Base-by-base conservation (phyloP, 1,140 invertebrate species). In the Schlechtendalia chinensis region DNA sequence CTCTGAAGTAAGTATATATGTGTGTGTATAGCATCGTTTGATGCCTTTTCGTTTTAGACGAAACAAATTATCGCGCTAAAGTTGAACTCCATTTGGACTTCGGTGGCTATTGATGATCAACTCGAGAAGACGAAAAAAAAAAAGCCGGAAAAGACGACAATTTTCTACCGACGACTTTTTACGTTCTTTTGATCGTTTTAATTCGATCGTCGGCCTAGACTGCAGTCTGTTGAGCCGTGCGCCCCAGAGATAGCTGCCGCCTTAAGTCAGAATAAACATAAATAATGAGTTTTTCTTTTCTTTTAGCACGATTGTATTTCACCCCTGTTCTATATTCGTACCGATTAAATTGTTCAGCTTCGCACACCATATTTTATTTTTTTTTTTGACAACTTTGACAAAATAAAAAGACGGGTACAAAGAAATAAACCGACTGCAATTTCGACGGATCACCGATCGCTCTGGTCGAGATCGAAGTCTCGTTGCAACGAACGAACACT, bases 201-300 rank as follows among this genome's bases (percentile, higher is more conserved):
- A 69, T 69, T 69, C n/a, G 39, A 69, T 69, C 32, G 27, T n/a
- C n/a, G 5, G 32, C n/a, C 63, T 45, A 45, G 63, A 45, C n/a
- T 5, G n/a, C 1, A 39, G 32, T 39, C n/a, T 47, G 27, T 47
- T 6, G 39, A 69, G 8, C 32, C 32, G 32, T 39, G 32, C 8
- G 22, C 39, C 39, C 32, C 10, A 22, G 63, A 32, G n/a, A 32
- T 14, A n/a, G 1, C 14, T 5, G 32, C 14, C 5, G 5, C 5
- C 11, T 47, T 22, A 69, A 69, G 39, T 39, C 65, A 69, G 65
- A 69, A 47, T 69, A 39, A 69, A 69, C 65, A 69, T 69, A 69
- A 69, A 47, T 69, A 69, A 69, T 69, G 65, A 69, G 65, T 24
- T 47, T n/a, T 22, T 5, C 17, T 65, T 65, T 65, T 65, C 17